Evolutionary conservation across 2,113 vertebrate genomes (phyloP), one percentile per base, ranked within the genome.

Genomic region (Erinaceus europaeus): DNA sequence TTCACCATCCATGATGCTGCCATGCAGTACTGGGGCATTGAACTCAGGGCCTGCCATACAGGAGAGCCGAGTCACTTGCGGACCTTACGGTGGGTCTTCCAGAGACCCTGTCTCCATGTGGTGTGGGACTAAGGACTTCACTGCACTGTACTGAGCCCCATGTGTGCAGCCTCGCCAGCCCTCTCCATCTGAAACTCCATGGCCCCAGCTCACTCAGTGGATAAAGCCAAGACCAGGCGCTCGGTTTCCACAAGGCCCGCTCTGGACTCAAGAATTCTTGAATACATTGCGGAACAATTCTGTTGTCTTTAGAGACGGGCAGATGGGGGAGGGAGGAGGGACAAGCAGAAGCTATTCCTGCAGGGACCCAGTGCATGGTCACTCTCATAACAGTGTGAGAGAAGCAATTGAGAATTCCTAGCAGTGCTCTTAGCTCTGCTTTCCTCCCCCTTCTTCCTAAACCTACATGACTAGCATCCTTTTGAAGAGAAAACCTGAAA

Each of bases 401-500:
- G 75, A 2, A 69, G 78, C 67, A 11, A 29, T 61, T 57, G 48
- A 79, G 75, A 83, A 71, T 53, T 72, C 36, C 71, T 55, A 75
- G 61, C 23, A 77, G 57, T 78, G 38, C 29, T 67, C 61, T 90
- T 62, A 78, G 29, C 38, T 81, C 67, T 48, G 3, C 50, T 50
- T 86, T 74, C n/a, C 38, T 29, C 68, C 61, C n/a, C 62, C 67
- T 46, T 25, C 29, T 81, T 87, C 67, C 11, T 52, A 69, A 90
- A 61, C 67, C 36, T 83, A 82, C 73, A 79, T 29, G 46, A 15
- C 34, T 17, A 78, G 44, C 55, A 86, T 75, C 25, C 48, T 86
- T 92, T 92, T 55, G 7, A 77, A 84, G 23, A 76, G 27, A 80
- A 88, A 88, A 68, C 44, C 64, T 84, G 21, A 84, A 93, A 92